These are phyloP conservation scores for Campoletis raptor DNA, from an alignment of 2,888 invertebrate genomes.

Conservation along the genomic window DNA sequence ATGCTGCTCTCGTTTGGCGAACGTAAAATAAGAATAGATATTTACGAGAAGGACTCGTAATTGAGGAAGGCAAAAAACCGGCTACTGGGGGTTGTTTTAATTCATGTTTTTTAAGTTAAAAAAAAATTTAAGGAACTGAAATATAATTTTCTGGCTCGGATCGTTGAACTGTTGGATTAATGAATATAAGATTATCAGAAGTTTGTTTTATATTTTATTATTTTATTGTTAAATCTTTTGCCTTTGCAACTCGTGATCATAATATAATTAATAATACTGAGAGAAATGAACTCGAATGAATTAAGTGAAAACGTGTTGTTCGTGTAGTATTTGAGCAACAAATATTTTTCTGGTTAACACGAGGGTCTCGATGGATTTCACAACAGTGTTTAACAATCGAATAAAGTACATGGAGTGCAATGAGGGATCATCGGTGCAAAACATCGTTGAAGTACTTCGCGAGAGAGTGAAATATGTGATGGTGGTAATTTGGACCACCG, in stretches of 20 bases:
- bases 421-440: not conserved
- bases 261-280: not conserved
- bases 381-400: not conserved
- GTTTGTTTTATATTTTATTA: not conserved
- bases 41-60: slow-evolving; percentile 31
- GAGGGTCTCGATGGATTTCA: not conserved
- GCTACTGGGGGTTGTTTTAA: slow-evolving; percentile 5
- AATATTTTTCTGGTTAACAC: not conserved
- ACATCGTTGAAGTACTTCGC: not conserved
- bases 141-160: not conserved
- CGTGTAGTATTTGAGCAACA: not conserved
- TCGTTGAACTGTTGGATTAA: not conserved
- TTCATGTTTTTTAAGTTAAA: not conserved
- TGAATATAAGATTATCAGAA: not conserved
- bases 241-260: not conserved
- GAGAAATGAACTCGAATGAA: not conserved
- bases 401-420: not conserved
- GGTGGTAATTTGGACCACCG: not conserved
- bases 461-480: not conserved
- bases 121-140: not conserved
- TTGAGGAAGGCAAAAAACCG: slow-evolving; percentile 16
- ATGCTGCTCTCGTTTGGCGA: slow-evolving; percentile 38
- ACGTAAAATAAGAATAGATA: slow-evolving; percentile 45
- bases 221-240: not conserved
- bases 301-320: not conserved